Percentiles rank a stretch among this genome's conserved stretches.
These are phyloP conservation scores for Ernsta delagoae DNA, from an alignment of 2,888 invertebrate genomes.

Conservation along the genomic window DNA sequence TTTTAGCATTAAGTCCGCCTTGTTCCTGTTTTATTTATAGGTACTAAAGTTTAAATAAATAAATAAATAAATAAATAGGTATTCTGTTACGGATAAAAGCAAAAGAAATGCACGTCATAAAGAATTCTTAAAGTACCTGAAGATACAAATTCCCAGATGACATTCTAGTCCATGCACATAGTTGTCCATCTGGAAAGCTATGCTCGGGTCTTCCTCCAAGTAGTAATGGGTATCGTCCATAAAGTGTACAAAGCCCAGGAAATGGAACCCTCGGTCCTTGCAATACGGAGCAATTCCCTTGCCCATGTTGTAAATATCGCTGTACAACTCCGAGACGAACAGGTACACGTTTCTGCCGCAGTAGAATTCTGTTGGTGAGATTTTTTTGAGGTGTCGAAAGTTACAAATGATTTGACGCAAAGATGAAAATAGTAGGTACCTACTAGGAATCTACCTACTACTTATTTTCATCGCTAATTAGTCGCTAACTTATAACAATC, in stretches of 20 bases:
- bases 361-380: slow-evolving; percentile 62
- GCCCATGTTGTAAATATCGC: slow-evolving; percentile 76
- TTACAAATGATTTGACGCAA: too few relatives aligned
- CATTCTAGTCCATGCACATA: slow-evolving; percentile 76
- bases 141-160: slow-evolving; percentile 70
- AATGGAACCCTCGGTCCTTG: slow-evolving; percentile 71
- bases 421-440: too few relatives aligned
- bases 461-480: too few relatives aligned
- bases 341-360: slow-evolving; percentile 79
- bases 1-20: too few relatives aligned
- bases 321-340: slow-evolving; percentile 74
- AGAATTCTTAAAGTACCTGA: slow-evolving; percentile 53
- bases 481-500: too few relatives aligned
- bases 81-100: too few relatives aligned
- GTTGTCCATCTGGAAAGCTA: slow-evolving; percentile 72
- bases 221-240: slow-evolving; percentile 54
- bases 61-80: too few relatives aligned
- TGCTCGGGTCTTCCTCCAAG: slow-evolving; percentile 69
- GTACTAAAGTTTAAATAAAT: too few relatives aligned
- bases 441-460: too few relatives aligned
- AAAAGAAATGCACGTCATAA: too few relatives aligned
- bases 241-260: slow-evolving; percentile 50
- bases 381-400: too few relatives aligned
- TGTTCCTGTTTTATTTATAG: too few relatives aligned
- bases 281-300: slow-evolving; percentile 71